Conservation (phyloP, 2,888 invertebrate species). For the Lottia scabra region DNA sequence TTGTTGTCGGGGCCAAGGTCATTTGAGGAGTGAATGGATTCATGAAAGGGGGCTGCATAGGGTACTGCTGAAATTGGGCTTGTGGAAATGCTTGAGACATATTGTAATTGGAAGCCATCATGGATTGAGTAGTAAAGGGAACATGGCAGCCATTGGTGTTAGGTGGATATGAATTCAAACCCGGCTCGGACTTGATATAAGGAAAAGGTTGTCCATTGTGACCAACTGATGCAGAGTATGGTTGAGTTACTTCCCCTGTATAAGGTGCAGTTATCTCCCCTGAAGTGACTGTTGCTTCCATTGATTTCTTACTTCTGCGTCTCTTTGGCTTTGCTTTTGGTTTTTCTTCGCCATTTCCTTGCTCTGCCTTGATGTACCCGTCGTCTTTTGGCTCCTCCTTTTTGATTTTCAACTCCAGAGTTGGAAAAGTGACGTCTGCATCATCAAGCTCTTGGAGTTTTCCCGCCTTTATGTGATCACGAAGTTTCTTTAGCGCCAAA, state of each 20-base stretch:
- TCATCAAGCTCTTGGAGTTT: conserved; percentile 68
- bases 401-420: conserved; percentile 55
- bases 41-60: not conserved
- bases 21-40: not conserved
- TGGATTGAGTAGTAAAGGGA: not conserved
- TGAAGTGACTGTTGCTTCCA: conserved; percentile 1
- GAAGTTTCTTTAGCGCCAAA: conserved; percentile 92
- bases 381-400: conserved; percentile 43
- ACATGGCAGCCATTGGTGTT: conserved; percentile 9
- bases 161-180: not conserved
- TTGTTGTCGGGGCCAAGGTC: too few relatives aligned
- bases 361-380: not conserved
- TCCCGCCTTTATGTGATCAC: conserved; percentile 89
- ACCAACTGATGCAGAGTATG: not conserved
- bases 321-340: not conserved
- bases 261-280: not conserved
- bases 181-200: conserved; percentile 32
- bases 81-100: not conserved
- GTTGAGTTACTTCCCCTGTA: not conserved
- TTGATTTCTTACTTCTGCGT: not conserved
- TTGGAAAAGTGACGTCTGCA: conserved; percentile 66
- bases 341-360: not conserved
- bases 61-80: not conserved
- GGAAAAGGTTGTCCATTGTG: not conserved
- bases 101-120: not conserved